Evolutionary conservation across 2,888 invertebrate species (phyloP).

Genomic region (Camptogramma bilineatum): DNA sequence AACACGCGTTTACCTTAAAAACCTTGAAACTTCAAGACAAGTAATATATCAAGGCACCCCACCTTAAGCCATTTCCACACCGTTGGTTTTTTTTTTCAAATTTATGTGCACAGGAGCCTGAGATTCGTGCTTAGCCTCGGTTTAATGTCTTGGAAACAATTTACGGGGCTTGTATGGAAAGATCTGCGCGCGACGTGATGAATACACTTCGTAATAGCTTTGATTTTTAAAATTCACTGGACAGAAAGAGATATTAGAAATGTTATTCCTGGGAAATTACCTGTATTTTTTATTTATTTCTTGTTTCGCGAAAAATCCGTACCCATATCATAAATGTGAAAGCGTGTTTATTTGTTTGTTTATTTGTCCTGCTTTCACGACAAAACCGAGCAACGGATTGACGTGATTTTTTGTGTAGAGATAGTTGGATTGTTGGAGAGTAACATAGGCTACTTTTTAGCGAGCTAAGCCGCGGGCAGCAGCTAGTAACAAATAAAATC

Average conservation of each 20-base stretch:
- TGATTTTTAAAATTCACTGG: conserved; percentile 1
- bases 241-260: not conserved
- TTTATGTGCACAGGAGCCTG: conserved; percentile 37
- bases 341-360: too few species aligned
- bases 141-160: conserved; percentile 44
- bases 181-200: conserved; percentile 25
- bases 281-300: too few species aligned
- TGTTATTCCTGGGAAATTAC: too few species aligned
- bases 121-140: conserved; percentile 38
- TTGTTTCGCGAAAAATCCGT: too few species aligned
- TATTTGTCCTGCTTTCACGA: too few species aligned
- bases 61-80: conserved; percentile 33
- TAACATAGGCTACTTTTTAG: too few species aligned
- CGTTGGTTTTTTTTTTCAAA: conserved; percentile 35
- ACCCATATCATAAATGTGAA: too few species aligned
- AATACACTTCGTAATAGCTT: conserved; percentile 10
- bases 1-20: not conserved
- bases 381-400: too few species aligned
- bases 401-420: too few species aligned
- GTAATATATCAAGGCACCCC: conserved; percentile 11
- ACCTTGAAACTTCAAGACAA: conserved; percentile 9
- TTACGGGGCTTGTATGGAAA: conserved; percentile 30
- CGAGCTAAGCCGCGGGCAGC: too few species aligned
- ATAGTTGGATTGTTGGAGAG: too few species aligned
- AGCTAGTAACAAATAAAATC: too few species aligned